Conservation (phyloP, 2,797 vertebrate species). For the Alfaro cultratus region DNA sequence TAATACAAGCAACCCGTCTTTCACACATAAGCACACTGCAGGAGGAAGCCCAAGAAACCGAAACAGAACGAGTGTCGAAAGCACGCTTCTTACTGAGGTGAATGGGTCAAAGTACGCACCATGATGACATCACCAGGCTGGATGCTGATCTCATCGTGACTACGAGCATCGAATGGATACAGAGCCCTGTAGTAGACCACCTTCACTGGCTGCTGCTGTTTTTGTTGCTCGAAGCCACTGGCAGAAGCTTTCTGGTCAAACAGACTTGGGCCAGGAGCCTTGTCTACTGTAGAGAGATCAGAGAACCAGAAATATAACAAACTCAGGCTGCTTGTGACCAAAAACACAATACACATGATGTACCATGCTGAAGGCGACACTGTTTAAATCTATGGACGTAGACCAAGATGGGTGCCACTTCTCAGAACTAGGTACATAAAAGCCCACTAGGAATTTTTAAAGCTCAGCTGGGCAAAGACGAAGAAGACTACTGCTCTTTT, state of each 20-base stretch:
- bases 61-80: not conserved
- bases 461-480: too few relatives aligned
- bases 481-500: not conserved
- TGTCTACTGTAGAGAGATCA: slow-evolving; percentile 41
- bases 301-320: not conserved
- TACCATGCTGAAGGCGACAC: too few relatives aligned
- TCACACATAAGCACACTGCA: slow-evolving; percentile 2
- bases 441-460: too few relatives aligned
- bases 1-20: slow-evolving; percentile 56
- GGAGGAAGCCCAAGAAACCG: not conserved
- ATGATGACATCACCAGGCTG: slow-evolving; percentile 95
- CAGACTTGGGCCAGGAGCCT: slow-evolving; percentile 38
- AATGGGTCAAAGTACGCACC: slow-evolving; percentile 78
- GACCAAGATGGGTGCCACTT: too few relatives aligned
- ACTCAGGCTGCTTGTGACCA: not conserved
- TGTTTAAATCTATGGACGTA: too few relatives aligned
- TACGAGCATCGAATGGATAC: slow-evolving; percentile 96
- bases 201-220: slow-evolving; percentile 85
- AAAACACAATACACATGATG: too few relatives aligned
- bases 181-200: slow-evolving; percentile 96
- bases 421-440: too few relatives aligned
- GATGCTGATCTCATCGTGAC: slow-evolving; percentile 97
- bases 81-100: not conserved
- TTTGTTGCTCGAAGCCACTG: slow-evolving; percentile 85
- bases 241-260: slow-evolving; percentile 80